Percentiles rank a stretch among this genome's conserved stretches.
phyloP scores from a whole-genome alignment of 2,113 vertebrate genomes.

The Turnix velox region DNA sequence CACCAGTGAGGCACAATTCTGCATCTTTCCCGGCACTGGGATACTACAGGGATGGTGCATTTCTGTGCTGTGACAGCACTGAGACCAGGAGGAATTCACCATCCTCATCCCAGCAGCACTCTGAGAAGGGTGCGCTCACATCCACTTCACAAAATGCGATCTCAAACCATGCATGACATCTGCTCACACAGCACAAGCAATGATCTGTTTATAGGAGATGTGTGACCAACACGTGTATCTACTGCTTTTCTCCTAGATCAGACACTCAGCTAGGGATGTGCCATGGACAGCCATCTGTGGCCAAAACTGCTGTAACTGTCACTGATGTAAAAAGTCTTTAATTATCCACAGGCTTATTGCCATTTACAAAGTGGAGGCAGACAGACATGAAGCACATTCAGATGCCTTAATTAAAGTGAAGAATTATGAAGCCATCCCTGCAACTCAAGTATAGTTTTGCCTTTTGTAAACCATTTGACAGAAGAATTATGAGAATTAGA shows the following conservation, averaged over 20 bases:
- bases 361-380: not conserved
- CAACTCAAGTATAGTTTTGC: not conserved
- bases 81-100: not conserved
- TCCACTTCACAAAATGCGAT: fast-evolving
- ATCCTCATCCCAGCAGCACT: fast-evolving
- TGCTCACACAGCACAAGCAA: fast-evolving
- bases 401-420: constrained; percentile 3
- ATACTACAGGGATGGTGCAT: fast-evolving
- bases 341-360: not conserved
- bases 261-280: not conserved
- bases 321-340: not conserved
- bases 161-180: fast-evolving
- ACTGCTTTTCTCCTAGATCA: not conserved
- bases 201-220: fast-evolving
- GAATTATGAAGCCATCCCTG: not conserved
- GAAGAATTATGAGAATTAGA: constrained; percentile 15
- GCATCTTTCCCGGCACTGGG: fast-evolving
- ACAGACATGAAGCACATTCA: not conserved
- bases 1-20: fast-evolving
- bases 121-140: fast-evolving
- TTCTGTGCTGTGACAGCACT: not conserved
- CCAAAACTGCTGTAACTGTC: not conserved
- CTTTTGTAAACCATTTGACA: constrained; percentile 40
- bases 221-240: fast-evolving
- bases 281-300: not conserved